Base-by-base conservation (phyloP, 2,113 vertebrate species). In the Xenus cinereus region DNA sequence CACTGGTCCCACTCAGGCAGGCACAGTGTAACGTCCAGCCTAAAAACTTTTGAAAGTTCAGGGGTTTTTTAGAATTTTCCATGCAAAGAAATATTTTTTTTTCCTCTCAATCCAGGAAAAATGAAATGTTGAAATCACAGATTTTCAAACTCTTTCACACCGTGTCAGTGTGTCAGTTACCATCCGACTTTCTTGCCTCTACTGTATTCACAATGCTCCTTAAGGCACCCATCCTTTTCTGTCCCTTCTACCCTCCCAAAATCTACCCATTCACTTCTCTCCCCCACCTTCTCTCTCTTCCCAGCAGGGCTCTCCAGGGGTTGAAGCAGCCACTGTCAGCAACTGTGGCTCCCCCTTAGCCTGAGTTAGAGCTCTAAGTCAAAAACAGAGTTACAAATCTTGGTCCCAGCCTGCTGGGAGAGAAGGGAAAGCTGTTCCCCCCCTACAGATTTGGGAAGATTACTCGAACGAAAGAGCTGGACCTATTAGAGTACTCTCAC, bases 151-250 rank as follows among this genome's bases (percentile, higher is more conserved):
- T 74, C 23, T 71, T 48, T 51, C 56, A 41, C 14, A 54, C 7
- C 7, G 6, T n/a, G 32, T 73, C 1, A 0, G 4, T 17, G 6
- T n/a, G 32, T 73, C 1, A 0, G 4, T 17, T 48, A 46, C 33
- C 8, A 18, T 18, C 18, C 21, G 46, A 14, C 8, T 48, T 74
- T 14, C 21, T 33, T 32, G 32, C 8, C 13, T 4, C 35, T 39
- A 7, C 3, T 3, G 10, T 3, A 9, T n/a, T 48, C 50, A 41
- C 13, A 27, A 9, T 3, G 6, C 5, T 63, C 62, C 15, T 69
- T 60, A 53, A 32, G 4, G 39, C 13, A 56, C 4, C 4, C 26
- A 66, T 60, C 24, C 22, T 75, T 78, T 60, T 64, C 76, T 43
- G 45, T 20, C 37, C 32, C 19, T 67, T 66, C 43, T 57, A 3